Conservation (phyloP, 2,113 vertebrate genomes). For the Lepisosteus oculatus region DNA sequence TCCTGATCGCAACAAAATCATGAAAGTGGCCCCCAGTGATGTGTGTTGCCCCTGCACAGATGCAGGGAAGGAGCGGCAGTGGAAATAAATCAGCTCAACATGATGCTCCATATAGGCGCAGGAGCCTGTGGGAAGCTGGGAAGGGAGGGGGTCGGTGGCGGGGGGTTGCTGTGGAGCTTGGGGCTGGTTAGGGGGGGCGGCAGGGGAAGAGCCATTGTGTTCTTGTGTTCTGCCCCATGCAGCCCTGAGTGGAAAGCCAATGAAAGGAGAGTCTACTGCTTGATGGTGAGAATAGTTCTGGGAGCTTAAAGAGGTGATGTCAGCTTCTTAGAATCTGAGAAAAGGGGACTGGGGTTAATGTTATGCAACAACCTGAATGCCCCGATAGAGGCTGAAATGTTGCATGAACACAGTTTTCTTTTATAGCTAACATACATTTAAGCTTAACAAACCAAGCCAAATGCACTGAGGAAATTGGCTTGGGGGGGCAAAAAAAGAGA, state of each 20-base stretch:
- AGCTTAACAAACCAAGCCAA: background rate
- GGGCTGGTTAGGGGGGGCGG: slow-evolving; percentile 27
- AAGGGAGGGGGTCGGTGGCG: background rate
- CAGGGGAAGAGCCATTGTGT: slow-evolving; percentile 31
- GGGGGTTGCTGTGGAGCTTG: slow-evolving; percentile 11
- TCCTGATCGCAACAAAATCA: slow-evolving; percentile 74
- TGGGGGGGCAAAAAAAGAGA: background rate
- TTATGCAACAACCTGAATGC: slow-evolving; percentile 69
- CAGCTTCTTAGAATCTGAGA: slow-evolving; percentile 48
- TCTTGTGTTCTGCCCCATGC: slow-evolving; percentile 38
- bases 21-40: slow-evolving; percentile 68
- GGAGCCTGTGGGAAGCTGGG: slow-evolving; percentile 13
- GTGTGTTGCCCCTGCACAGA: slow-evolving; percentile 52
- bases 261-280: slow-evolving; percentile 45
- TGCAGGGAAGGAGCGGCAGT: slow-evolving; percentile 37
- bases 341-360: slow-evolving; percentile 73
- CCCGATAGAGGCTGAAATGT: slow-evolving; percentile 51
- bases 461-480: background rate
- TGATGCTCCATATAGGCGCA: slow-evolving; percentile 28
- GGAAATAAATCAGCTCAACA: slow-evolving; percentile 35
- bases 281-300: slow-evolving; percentile 51
- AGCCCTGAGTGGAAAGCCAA: slow-evolving; percentile 50
- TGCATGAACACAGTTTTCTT: slow-evolving; percentile 8
- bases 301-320: slow-evolving; percentile 48
- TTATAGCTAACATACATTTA: too few species aligned